phyloP scores from a whole-genome alignment of 1,140 invertebrate species.

The Listronotus oregonensis region DNA sequence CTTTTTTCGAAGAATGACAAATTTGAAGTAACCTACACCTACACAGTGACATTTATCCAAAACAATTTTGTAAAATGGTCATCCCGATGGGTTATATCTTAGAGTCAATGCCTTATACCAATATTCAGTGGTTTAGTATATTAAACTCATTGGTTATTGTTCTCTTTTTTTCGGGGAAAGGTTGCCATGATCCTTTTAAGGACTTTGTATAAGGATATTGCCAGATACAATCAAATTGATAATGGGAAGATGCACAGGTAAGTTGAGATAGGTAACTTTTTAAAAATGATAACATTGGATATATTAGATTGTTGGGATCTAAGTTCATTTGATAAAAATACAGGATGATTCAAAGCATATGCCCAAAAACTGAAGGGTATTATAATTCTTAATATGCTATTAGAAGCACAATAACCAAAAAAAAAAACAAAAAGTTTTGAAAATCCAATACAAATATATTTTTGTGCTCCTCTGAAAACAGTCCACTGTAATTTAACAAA shows the following conservation, averaged over 20 bases:
- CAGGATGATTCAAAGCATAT: too few species aligned
- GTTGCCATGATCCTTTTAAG: slow-evolving; percentile 98
- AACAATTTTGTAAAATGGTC: slow-evolving; percentile 95
- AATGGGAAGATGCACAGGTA: slow-evolving; percentile 91
- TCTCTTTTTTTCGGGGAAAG: slow-evolving; percentile 93
- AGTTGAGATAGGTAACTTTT: slow-evolving; percentile 24
- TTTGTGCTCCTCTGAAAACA: too few species aligned
- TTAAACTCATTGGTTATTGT: slow-evolving; percentile 89
- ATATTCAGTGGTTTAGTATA: slow-evolving; percentile 99
- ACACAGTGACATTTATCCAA: slow-evolving; percentile 80
- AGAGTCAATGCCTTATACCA: slow-evolving; percentile 96
- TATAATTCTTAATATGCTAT: too few species aligned
- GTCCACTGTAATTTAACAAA: too few species aligned
- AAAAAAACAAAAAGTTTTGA: too few species aligned
- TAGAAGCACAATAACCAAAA: too few species aligned
- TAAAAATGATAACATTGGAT: too few species aligned
- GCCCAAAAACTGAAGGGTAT: too few species aligned
- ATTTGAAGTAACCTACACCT: slow-evolving; percentile 82
- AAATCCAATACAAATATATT: too few species aligned
- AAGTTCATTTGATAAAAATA: too few species aligned
- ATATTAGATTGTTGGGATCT: too few species aligned
- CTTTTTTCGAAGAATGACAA: slow-evolving; percentile 54
- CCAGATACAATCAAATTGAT: slow-evolving; percentile 96
- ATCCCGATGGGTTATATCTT: slow-evolving; percentile 98
- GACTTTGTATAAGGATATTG: slow-evolving; percentile 98